phyloP scores from a whole-genome alignment of 1,140 invertebrate genomes.

The Neodiprion pinetum region DNA sequence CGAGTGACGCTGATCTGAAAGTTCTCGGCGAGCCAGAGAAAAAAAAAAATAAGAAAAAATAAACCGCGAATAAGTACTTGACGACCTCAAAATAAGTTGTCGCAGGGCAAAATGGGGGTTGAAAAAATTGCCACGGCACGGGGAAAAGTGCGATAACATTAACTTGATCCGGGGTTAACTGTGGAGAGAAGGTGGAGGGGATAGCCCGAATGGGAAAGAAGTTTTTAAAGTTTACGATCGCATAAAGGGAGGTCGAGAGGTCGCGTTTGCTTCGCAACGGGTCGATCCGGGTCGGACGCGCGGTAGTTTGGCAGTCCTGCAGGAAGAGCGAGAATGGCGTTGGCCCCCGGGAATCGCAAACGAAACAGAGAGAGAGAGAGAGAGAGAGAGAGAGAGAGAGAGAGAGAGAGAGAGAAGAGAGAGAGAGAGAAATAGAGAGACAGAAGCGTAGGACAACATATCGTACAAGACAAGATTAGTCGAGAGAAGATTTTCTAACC shows the following conservation, averaged over 20 bases:
- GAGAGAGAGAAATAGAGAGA: too few species aligned
- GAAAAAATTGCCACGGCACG: background rate
- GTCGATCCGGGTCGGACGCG: background rate
- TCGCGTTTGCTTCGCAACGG: slow-evolving; percentile 1
- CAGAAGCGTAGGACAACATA: too few species aligned
- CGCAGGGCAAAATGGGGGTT: too few species aligned
- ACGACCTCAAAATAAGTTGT: too few species aligned
- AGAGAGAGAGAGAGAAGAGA: too few species aligned
- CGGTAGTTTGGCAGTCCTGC: background rate
- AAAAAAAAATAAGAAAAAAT: background rate
- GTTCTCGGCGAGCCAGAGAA: background rate
- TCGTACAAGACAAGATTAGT: too few species aligned
- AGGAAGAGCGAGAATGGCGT: background rate
- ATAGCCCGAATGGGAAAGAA: background rate
- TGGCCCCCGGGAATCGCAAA: background rate
- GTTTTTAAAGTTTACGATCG: slow-evolving; percentile 5
- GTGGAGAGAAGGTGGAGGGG: background rate
- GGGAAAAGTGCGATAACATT: background rate
- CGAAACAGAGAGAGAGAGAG: too few species aligned
- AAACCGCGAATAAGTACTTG: background rate
- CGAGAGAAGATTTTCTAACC: too few species aligned
- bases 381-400: too few species aligned
- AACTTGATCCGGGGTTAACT: slow-evolving; percentile 4
- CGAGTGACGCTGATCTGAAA: background rate
- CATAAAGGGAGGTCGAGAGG: slow-evolving; percentile 6